Conservation (phyloP, 2,797 vertebrate species). For the Acipenser ruthenus region DNA sequence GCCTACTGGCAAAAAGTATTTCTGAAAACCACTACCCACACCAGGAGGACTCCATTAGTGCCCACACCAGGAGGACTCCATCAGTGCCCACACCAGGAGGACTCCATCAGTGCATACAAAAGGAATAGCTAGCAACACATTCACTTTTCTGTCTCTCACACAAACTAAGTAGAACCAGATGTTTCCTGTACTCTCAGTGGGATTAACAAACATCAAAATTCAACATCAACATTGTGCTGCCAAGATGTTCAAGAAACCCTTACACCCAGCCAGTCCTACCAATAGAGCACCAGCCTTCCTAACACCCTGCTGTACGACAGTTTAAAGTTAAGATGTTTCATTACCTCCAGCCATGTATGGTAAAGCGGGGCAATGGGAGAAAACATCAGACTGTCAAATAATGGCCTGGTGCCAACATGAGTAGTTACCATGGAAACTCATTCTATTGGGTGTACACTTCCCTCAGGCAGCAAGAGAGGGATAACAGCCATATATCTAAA, state of each 20-base stretch:
- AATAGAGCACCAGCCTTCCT: too few species aligned
- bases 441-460: constrained; percentile 3
- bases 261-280: too few species aligned
- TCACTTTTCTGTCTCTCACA: neutral
- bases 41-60: too few species aligned
- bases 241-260: neutral
- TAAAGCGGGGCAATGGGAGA: too few species aligned
- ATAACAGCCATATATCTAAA: neutral
- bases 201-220: neutral
- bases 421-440: constrained; percentile 11
- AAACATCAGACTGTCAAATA: neutral
- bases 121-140: neutral
- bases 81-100: too few species aligned
- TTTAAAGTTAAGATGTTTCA: too few species aligned
- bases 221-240: neutral
- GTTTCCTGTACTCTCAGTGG: constrained; percentile 1
- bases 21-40: too few species aligned
- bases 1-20: too few species aligned
- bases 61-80: too few species aligned
- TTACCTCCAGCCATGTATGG: too few species aligned
- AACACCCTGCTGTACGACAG: too few species aligned
- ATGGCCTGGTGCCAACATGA: neutral
- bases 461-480: neutral
- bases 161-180: constrained; percentile 1
- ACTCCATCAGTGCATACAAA: too few species aligned